Conservation (phyloP, 2,797 vertebrate genomes). For the Acanthiza pusilla region DNA sequence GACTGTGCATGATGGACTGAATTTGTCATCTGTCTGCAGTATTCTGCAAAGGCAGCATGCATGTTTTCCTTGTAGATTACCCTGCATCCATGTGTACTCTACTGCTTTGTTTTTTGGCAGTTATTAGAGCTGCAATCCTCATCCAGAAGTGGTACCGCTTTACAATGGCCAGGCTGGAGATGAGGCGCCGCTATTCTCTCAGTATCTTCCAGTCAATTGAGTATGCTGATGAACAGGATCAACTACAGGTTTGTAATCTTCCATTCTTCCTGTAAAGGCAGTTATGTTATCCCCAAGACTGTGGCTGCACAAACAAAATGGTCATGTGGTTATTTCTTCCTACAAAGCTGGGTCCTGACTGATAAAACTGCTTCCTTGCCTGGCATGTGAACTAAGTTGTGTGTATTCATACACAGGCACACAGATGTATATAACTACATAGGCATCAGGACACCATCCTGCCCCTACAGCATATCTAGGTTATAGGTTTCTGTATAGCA, state of each 20-base stretch:
- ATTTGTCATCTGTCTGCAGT: neutral
- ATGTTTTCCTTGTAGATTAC: neutral
- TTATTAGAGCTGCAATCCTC: slow-evolving; percentile 85
- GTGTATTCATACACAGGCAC: neutral
- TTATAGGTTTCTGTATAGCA: neutral
- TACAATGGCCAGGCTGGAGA: slow-evolving; percentile 85
- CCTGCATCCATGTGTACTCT: neutral
- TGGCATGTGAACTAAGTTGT: neutral
- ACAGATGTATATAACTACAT: neutral
- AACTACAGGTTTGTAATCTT: slow-evolving; percentile 84
- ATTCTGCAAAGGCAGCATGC: neutral
- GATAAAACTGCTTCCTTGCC: neutral
- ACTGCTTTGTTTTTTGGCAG: slow-evolving; percentile 66
- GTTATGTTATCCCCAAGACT: neutral
- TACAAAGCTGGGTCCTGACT: neutral
- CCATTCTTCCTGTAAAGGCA: neutral
- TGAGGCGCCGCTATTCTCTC: slow-evolving; percentile 87
- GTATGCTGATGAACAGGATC: slow-evolving; percentile 93
- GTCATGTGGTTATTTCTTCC: neutral
- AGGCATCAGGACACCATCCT: neutral
- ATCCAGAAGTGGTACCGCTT: slow-evolving; percentile 96
- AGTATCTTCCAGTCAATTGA: slow-evolving; percentile 95
- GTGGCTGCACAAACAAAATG: neutral
- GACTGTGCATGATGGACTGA: neutral
- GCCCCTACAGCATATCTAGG: neutral